Evolutionary conservation across 2,797 vertebrate genomes (phyloP).

Genomic region (Macrochelys suwanniensis): DNA sequence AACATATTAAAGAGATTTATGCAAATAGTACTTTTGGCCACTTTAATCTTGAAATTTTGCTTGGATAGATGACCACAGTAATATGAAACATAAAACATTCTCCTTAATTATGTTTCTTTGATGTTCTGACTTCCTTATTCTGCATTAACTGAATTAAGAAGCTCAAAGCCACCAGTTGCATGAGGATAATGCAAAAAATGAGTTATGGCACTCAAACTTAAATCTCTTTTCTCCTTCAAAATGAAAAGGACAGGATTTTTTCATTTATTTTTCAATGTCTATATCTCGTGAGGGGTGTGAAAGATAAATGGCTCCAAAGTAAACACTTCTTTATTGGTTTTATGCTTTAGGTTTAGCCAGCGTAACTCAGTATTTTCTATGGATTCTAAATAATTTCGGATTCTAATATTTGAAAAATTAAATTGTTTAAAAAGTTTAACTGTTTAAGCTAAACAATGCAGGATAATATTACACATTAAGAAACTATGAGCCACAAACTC

Average conservation of each 20-base stretch:
- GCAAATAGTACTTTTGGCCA: neutral
- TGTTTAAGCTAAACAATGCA: neutral
- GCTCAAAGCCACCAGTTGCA: neutral
- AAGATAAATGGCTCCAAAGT: neutral
- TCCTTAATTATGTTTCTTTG: neutral
- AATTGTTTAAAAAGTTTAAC: neutral
- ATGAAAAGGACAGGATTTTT: neutral
- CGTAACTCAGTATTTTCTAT: neutral
- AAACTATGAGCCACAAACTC: neutral
- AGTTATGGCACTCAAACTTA: neutral
- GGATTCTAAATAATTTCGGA: neutral
- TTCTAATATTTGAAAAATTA: neutral
- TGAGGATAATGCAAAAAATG: neutral
- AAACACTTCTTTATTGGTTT: neutral
- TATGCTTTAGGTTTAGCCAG: neutral
- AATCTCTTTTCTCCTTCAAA: neutral
- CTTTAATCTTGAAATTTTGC: neutral
- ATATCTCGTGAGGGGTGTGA: neutral
- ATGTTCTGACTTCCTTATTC: neutral
- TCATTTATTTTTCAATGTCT: neutral
- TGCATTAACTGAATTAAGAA: neutral
- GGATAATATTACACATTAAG: neutral
- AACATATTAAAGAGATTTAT: neutral
- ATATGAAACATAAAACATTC: slow-evolving; percentile 19
- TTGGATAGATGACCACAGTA: neutral